Conservation (phyloP, 2,888 invertebrate genomes). For the Ferrisia virgata region DNA sequence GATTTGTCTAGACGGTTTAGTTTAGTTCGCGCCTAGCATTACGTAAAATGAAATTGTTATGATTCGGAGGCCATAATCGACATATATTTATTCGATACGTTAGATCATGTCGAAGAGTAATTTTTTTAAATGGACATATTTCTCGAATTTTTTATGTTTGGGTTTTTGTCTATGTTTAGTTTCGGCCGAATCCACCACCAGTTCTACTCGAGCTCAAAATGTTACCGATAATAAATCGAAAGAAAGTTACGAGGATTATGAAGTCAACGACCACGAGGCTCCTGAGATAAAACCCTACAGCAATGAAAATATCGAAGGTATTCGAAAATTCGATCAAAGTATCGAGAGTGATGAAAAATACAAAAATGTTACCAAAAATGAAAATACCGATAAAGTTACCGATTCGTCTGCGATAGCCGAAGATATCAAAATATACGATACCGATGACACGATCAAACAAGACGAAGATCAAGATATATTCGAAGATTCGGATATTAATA, state of each 20-base stretch:
- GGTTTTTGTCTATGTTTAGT: conserved; percentile 27
- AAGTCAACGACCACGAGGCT: conserved; percentile 5
- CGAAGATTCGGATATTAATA: conserved; percentile 19
- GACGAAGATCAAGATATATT: conserved; percentile 6
- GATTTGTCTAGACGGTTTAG: background rate
- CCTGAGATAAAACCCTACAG: background rate
- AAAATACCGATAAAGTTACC: background rate
- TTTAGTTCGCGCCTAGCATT: conserved; percentile 31
- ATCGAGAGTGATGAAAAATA: conserved; percentile 15
- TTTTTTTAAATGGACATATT: conserved; percentile 8
- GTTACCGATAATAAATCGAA: background rate
- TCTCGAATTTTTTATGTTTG: conserved; percentile 22
- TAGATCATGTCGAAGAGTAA: conserved; percentile 17
- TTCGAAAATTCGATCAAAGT: conserved; percentile 25
- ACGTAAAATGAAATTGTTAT: conserved; percentile 30
- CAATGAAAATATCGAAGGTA: conserved; percentile 33
- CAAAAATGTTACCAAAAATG: conserved; percentile 1
- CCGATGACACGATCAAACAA: background rate
- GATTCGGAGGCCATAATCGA: conserved; percentile 23
- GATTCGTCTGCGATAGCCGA: background rate
- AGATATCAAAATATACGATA: background rate
- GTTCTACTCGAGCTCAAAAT: background rate
- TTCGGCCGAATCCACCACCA: background rate
- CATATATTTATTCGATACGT: background rate
- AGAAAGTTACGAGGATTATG: conserved; percentile 39